Evolutionary conservation across 2,797 vertebrate genomes (phyloP), one percentile per base, ranked within the genome.

Genomic region (Chaenodraco wilsoni): DNA sequence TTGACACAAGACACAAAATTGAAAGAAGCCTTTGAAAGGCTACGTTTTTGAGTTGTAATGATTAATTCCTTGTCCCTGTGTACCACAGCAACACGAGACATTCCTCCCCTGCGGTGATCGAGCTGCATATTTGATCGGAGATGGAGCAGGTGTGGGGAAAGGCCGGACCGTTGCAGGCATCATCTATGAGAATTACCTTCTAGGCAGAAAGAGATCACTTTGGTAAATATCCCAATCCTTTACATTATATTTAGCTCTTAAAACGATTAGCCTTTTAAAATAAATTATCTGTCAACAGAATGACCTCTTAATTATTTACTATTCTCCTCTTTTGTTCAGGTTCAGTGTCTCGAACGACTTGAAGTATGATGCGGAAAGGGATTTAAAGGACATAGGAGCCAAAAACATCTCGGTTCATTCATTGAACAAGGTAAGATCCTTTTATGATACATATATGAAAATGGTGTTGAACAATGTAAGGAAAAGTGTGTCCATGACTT

Each of bases 321-420:
- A 46, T 31, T 65, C 62, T 44, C 40, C 3, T 46, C 4, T 49
- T 23, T 4, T 75, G 8, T 76, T 82, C 59, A 99, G 98, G 98
- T 99, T 99, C 86, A 99, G 98, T 27, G 98, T 99, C 72, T 99
- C 98, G 43, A 99, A 99, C 71, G 98, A 99, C 81, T 94, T 99
- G 82, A 99, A 99, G 85, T 99, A 99, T 0, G 98, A 99, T 23
- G 98, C 98, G 56, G 98, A 99, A 87, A 94, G 98, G 83, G 98
- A 99, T 88, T 91, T 99, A 84, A 95, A 96, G 85, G 98, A 99
- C 76, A 99, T 99, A 37, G 97, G 98, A 76, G 98, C 98, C 68
- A 99, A 99, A 90, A 99, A 97, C 90, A 99, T 99, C 87, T 89
- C 96, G 87, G 97, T 99, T 78, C 97, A 99, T 86, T 98, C 98